phyloP scores from a whole-genome alignment of 30 jellyfish, hydroid and myxozoan species.

The Aurelia aurita complex sp. Pacific region DNA sequence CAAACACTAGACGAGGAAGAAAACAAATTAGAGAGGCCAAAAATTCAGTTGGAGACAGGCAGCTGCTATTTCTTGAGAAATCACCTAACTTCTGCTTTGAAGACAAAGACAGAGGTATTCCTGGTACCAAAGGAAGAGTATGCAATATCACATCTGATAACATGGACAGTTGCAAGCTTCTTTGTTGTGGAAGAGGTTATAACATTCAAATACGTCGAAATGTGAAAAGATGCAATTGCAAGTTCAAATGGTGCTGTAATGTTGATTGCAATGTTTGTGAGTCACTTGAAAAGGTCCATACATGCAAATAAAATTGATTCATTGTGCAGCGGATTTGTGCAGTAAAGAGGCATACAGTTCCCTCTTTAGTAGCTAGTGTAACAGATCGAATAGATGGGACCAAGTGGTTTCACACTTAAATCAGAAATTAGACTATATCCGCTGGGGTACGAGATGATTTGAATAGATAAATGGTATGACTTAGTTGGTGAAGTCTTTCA shows the following conservation, averaged over 20 bases:
- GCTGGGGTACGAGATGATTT: too few species aligned
- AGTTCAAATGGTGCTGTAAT: conserved; percentile 90
- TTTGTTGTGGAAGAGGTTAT: conserved; percentile 92
- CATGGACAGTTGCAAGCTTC: conserved; percentile 87
- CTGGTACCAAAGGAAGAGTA: conserved; percentile 84
- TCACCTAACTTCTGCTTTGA: conserved; percentile 84
- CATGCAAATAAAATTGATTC: conserved; percentile 59
- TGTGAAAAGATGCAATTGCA: conserved; percentile 80
- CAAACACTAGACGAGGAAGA: conserved; percentile 51
- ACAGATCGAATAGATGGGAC: too few species aligned
- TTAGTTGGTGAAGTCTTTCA: too few species aligned
- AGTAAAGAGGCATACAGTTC: too few species aligned
- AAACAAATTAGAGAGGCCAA: conserved; percentile 67
- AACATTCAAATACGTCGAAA: conserved; percentile 63
- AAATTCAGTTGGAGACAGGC: conserved; percentile 15
- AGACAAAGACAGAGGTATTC: conserved; percentile 59
- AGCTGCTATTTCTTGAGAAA: conserved; percentile 62
- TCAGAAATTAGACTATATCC: too few species aligned
- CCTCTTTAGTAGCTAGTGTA: too few species aligned
- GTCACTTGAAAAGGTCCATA: conserved; percentile 58
- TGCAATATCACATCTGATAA: conserved; percentile 82
- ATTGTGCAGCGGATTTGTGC: too few species aligned
- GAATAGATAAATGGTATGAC: too few species aligned
- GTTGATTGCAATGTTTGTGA: conserved; percentile 85
- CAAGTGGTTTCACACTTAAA: too few species aligned